Conservation (phyloP, 1,140 invertebrate species). For the Hirudo medicinalis region DNA sequence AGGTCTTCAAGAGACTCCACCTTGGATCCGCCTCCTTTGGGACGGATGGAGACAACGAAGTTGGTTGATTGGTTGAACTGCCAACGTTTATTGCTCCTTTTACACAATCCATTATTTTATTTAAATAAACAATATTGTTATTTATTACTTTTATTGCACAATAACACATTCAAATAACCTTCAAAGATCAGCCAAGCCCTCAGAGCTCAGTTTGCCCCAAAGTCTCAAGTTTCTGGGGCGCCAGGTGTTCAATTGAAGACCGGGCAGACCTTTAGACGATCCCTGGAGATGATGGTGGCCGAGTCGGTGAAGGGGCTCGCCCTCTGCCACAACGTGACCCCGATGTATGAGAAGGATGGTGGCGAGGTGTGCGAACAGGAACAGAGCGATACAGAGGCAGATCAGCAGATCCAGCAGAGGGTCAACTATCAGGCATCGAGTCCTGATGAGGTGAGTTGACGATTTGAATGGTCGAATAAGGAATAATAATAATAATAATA, state of each 20-base stretch:
- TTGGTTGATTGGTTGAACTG: slow-evolving; percentile 28
- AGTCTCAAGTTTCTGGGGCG: background rate
- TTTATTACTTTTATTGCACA: background rate
- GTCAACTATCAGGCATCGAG: slow-evolving; percentile 73
- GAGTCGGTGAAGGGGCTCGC: slow-evolving; percentile 86
- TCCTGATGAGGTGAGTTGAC: slow-evolving; percentile 70
- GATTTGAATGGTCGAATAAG: too few relatives aligned
- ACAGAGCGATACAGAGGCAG: slow-evolving; percentile 33
- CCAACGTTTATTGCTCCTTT: background rate
- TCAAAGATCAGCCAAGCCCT: background rate
- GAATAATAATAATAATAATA: too few relatives aligned
- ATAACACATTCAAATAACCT: background rate
- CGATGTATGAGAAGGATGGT: slow-evolving; percentile 62
- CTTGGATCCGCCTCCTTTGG: slow-evolving; percentile 67
- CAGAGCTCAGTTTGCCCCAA: background rate
- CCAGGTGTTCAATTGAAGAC: slow-evolving; percentile 17
- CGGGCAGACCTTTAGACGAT: slow-evolving; percentile 32
- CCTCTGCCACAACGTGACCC: slow-evolving; percentile 97
- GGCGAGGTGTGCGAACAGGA: slow-evolving; percentile 34
- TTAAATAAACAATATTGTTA: background rate
- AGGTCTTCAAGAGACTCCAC: slow-evolving; percentile 78
- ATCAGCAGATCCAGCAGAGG: slow-evolving; percentile 33
- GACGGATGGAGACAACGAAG: slow-evolving; percentile 74
- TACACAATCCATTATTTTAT: background rate
- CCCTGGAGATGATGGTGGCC: slow-evolving; percentile 61